Conservation (phyloP, 2,888 invertebrate species). For the Mythimna albipuncta region DNA sequence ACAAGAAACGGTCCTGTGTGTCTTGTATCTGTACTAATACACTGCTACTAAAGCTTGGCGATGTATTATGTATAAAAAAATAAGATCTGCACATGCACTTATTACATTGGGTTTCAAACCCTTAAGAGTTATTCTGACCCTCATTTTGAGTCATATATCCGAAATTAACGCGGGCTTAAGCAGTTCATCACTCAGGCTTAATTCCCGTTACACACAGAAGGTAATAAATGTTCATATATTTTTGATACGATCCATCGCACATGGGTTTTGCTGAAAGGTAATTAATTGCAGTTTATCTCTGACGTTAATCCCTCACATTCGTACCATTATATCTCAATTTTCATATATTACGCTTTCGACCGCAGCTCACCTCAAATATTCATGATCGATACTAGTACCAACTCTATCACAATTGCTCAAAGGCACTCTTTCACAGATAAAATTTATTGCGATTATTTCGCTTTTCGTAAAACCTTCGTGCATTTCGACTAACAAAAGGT, state of each 20-base stretch:
- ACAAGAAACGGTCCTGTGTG: too few relatives aligned
- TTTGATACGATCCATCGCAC: conserved; percentile 29
- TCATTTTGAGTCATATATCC: conserved; percentile 29
- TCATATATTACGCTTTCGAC: conserved; percentile 20
- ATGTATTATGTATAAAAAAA: too few relatives aligned
- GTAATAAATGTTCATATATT: conserved; percentile 44
- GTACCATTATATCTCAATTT: conserved; percentile 21
- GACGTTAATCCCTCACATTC: conserved; percentile 29
- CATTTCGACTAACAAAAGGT: conserved; percentile 24
- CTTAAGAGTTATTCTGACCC: conserved; percentile 6
- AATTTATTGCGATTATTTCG: conserved; percentile 14
- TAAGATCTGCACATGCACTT: neutral
- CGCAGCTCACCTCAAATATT: conserved; percentile 17
- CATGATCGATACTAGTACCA: conserved; percentile 17
- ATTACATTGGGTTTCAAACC: neutral
- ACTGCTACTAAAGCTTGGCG: too few relatives aligned
- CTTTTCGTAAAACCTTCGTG: neutral
- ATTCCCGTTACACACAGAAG: neutral
- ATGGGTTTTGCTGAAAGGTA: conserved; percentile 31
- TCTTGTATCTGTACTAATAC: too few relatives aligned
- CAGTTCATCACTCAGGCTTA: conserved; percentile 36
- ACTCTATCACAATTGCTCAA: conserved; percentile 18
- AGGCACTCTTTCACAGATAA: neutral
- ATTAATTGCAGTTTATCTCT: conserved; percentile 56
- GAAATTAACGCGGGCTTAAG: conserved; percentile 26